phyloP scores from a whole-genome alignment of 1,140 invertebrate genomes.

The Homalodisca vitripennis region DNA sequence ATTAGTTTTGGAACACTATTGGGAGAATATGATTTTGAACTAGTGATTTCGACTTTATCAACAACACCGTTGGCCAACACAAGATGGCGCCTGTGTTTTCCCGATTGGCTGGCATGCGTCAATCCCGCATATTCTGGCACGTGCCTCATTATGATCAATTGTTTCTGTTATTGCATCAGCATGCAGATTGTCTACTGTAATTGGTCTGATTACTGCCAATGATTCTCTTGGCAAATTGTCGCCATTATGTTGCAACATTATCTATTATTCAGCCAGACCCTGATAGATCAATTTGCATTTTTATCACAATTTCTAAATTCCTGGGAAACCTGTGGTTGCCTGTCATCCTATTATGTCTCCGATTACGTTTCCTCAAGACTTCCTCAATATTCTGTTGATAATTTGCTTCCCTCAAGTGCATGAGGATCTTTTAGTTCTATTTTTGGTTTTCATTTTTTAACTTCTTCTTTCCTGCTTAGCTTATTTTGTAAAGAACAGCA shows the following conservation, averaged over 20 bases:
- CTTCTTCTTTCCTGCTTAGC: too few species aligned
- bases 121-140: conserved; percentile 1
- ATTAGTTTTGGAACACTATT: too few species aligned
- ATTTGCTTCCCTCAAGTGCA: too few species aligned
- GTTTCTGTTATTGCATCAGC: conserved; percentile 23
- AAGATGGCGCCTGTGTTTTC: conserved; percentile 7
- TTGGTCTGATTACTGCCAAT: conserved; percentile 20
- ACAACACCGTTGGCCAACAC: too few species aligned
- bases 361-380: too few species aligned
- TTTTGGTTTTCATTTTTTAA: too few species aligned
- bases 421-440: too few species aligned
- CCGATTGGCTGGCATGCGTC: conserved; percentile 3
- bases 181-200: conserved; percentile 22
- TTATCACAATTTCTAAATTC: neutral
- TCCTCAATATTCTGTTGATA: too few species aligned
- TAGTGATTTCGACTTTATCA: too few species aligned
- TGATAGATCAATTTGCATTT: neutral
- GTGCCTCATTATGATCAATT: conserved; percentile 18
- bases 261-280: neutral
- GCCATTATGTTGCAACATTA: conserved; percentile 8
- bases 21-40: too few species aligned
- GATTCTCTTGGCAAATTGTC: conserved; percentile 10
- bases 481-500: too few species aligned
- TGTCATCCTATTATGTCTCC: too few species aligned
- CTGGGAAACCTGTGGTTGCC: neutral